Percentiles rank a stretch among this genome's conserved stretches.
These are phyloP conservation scores for Eumerus sabulonum DNA, from an alignment of 2,888 invertebrate genomes.

Conservation along the genomic window DNA sequence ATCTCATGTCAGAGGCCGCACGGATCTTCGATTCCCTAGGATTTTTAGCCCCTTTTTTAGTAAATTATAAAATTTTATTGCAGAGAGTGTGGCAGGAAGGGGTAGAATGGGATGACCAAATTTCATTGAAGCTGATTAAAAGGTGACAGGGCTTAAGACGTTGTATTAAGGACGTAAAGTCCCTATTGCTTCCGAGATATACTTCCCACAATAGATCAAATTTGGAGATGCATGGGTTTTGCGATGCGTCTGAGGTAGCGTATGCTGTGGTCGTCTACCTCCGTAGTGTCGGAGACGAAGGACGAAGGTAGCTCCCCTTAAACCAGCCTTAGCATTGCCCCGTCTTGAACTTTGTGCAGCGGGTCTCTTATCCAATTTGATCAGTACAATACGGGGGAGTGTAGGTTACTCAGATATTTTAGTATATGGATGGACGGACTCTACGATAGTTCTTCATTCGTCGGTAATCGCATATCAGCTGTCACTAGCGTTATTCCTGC, in stretches of 20 bases:
- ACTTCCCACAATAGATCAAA: not conserved
- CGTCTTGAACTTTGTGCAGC: conserved; percentile 26
- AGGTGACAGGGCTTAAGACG: conserved; percentile 7
- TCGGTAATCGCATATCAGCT: too few species aligned
- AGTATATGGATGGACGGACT: conserved; percentile 30
- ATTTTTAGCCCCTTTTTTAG: conserved; percentile 18
- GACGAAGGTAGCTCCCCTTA: conserved; percentile 15
- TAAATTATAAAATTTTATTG: conserved; percentile 12
- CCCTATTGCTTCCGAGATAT: conserved; percentile 5
- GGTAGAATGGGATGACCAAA: too few species aligned
- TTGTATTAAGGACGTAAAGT: not conserved
- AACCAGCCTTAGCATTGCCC: conserved; percentile 4
- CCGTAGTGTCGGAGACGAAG: not conserved
- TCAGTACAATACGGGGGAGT: not conserved
- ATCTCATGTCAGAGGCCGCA: too few species aligned
- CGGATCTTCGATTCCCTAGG: conserved; percentile 30
- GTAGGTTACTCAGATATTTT: not conserved
- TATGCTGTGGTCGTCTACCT: too few species aligned
- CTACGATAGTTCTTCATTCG: too few species aligned
- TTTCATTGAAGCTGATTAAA: not conserved
- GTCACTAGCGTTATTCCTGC: conserved; percentile 1
- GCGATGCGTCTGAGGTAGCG: too few species aligned
- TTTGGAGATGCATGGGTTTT: conserved; percentile 23
- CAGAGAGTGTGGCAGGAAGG: conserved; percentile 10
- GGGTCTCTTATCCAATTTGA: conserved; percentile 1